Conservation (phyloP, 2,888 invertebrate genomes). For the Scaptomyza reducta region DNA sequence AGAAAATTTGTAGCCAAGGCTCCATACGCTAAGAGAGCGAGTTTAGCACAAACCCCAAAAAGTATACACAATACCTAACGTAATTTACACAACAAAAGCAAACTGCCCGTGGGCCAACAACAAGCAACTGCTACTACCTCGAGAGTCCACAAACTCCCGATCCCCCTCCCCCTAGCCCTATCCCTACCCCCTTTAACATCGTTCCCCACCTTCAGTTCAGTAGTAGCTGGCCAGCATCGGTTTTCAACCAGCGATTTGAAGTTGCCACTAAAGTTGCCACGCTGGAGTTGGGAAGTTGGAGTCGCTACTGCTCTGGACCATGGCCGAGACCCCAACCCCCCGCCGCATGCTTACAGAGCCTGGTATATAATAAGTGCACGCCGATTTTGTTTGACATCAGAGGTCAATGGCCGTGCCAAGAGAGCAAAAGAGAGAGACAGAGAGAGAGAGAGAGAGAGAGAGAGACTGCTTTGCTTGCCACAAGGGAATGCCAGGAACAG, state of each 20-base stretch:
- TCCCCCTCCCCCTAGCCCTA: neutral
- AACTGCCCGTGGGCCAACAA: conserved; percentile 62
- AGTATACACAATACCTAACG: conserved; percentile 72
- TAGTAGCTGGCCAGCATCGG: conserved; percentile 26
- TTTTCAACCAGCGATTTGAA: conserved; percentile 39
- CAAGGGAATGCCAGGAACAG: conserved; percentile 61
- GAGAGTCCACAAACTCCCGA: conserved; percentile 15
- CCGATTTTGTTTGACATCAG: conserved; percentile 80
- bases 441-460: conserved; percentile 8
- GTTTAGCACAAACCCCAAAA: conserved; percentile 49
- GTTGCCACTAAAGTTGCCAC: conserved; percentile 48
- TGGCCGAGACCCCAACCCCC: conserved; percentile 55
- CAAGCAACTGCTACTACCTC: conserved; percentile 52
- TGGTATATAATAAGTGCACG: conserved; percentile 71
- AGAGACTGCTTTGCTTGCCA: conserved; percentile 30
- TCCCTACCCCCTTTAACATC: neutral
- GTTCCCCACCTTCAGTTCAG: neutral
- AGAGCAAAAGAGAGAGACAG: conserved; percentile 19
- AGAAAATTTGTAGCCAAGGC: conserved; percentile 46
- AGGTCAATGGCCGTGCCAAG: conserved; percentile 72
- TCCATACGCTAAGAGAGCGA: conserved; percentile 36
- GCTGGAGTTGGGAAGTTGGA: conserved; percentile 1
- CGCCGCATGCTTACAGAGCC: conserved; percentile 11
- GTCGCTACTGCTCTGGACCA: conserved; percentile 52
- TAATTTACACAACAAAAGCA: conserved; percentile 77